Conservation (phyloP, 2,797 vertebrate species). For the Hylomyscus alleni region DNA sequence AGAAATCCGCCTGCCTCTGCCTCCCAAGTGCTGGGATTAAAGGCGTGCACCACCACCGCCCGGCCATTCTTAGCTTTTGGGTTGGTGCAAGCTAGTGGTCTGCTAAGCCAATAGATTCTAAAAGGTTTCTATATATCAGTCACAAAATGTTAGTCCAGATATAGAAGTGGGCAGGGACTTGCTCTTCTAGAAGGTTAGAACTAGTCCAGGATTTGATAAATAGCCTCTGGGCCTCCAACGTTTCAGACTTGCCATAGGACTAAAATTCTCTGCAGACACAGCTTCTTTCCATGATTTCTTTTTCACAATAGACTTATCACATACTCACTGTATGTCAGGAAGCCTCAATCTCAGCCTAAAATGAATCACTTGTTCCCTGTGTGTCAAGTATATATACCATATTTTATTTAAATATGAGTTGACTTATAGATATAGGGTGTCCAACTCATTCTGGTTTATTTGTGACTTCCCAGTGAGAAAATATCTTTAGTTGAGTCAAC, state of each 20-base stretch:
- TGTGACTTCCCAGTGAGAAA: not conserved
- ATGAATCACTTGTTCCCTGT: not conserved
- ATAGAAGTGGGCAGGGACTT: not conserved
- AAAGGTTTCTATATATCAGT: not conserved
- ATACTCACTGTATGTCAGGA: not conserved
- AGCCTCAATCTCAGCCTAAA: slow-evolving; percentile 23
- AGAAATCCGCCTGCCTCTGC: no score
- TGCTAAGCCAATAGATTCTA: not conserved
- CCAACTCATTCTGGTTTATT: not conserved
- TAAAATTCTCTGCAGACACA: not conserved
- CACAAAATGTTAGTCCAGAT: not conserved
- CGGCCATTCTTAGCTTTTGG: not conserved
- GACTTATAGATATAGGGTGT: not conserved
- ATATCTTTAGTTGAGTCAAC: not conserved
- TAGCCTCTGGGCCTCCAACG: not conserved
- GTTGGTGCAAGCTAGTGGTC: not conserved
- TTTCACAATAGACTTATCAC: not conserved
- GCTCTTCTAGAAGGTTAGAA: not conserved
- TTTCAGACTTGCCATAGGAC: not conserved
- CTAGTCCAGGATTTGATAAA: not conserved
- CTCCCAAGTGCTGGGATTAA: no score
- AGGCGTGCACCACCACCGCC: no score
- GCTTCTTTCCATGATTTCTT: not conserved
- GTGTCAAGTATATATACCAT: not conserved
- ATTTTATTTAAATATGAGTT: not conserved